Evolutionary conservation across 2,113 vertebrate genomes (phyloP).

Genomic region (Galeopterus variegatus): DNA sequence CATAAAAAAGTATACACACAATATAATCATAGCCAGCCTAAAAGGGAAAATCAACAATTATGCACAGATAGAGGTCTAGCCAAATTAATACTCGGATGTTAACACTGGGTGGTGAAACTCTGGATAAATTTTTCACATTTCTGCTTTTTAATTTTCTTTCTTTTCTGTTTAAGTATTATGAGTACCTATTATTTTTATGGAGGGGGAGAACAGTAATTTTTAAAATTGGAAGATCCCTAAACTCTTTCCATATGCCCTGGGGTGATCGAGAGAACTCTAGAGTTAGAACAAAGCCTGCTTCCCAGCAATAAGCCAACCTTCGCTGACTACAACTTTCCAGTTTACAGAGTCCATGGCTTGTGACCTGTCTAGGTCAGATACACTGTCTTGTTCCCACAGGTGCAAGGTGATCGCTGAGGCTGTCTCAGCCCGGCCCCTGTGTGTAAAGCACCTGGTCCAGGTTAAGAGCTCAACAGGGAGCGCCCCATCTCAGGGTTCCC

Average conservation of each 20-base stretch:
- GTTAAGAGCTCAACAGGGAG: not conserved
- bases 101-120: not conserved
- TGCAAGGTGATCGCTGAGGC: not conserved
- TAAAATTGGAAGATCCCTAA: not conserved
- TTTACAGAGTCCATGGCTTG: too few relatives aligned
- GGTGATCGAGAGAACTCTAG: not conserved
- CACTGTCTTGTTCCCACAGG: not conserved
- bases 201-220: too few relatives aligned
- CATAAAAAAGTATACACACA: not conserved
- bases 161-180: not conserved
- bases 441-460: not conserved
- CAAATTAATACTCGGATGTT: not conserved
- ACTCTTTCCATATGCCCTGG: too few relatives aligned
- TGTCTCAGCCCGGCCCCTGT: not conserved
- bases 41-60: not conserved
- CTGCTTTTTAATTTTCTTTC: not conserved
- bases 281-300: not conserved
- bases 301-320: not conserved
- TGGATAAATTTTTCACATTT: not conserved
- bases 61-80: not conserved
- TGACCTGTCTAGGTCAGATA: not conserved
- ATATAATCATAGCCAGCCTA: not conserved
- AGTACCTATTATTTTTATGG: not conserved
- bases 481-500: not conserved
- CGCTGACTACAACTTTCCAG: not conserved